These are phyloP conservation scores for Leptinotarsa texana DNA, from an alignment of 1,140 invertebrate genomes.

Conservation along the genomic window DNA sequence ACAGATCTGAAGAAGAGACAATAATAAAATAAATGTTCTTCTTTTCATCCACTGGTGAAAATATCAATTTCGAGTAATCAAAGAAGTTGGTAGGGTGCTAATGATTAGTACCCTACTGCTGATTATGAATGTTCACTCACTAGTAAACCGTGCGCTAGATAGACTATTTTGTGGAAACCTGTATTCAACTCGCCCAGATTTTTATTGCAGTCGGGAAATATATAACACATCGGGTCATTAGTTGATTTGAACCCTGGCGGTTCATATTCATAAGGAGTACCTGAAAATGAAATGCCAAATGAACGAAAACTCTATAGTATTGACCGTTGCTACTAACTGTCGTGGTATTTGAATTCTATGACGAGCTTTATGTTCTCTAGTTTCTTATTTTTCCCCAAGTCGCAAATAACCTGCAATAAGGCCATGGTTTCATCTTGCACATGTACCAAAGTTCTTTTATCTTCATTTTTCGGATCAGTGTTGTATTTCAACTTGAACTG, in stretches of 20 bases:
- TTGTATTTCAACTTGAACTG: constrained; percentile 7
- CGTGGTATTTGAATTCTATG: not conserved
- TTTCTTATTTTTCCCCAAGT: not conserved
- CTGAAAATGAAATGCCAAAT: not conserved
- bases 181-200: not conserved
- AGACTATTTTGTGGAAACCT: not conserved
- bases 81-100: too few species aligned
- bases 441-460: not conserved
- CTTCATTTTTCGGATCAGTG: not conserved
- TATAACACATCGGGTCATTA: not conserved
- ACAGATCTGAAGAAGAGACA: too few species aligned
- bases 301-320: not conserved
- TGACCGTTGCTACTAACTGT: not conserved
- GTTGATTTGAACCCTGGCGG: not conserved
- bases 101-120: too few species aligned
- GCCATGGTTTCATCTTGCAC: not conserved
- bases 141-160: not conserved
- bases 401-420: not conserved
- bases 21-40: too few species aligned
- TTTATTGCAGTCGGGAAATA: not conserved
- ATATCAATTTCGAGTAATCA: too few species aligned
- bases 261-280: constrained; percentile 7
- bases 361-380: not conserved
- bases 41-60: too few species aligned
- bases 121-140: not conserved